Evolutionary conservation across 2,797 vertebrate species (phyloP).

Genomic region (Acrocephalus scirpaceus): DNA sequence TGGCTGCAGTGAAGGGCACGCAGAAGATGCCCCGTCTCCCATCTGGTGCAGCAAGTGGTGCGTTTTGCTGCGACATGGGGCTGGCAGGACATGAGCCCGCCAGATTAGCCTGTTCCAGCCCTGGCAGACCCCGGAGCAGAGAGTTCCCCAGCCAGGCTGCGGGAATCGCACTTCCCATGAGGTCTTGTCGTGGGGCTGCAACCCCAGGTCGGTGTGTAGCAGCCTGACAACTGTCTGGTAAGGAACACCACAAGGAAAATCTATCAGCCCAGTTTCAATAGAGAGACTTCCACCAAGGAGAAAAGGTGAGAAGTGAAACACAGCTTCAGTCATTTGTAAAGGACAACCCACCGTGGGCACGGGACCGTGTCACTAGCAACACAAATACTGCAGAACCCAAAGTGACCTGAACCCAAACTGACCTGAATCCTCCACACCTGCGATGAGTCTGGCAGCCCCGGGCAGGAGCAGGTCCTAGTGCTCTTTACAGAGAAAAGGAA

Average conservation of each 20-base stretch:
- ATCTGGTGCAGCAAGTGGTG: background rate
- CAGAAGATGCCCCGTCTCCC: background rate
- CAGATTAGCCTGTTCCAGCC: background rate
- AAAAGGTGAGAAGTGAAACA: background rate
- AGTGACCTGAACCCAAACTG: slow-evolving; percentile 40
- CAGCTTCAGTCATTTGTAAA: background rate
- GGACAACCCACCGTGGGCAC: background rate
- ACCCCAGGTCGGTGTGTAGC: background rate
- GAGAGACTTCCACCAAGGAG: background rate
- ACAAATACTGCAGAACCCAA: background rate
- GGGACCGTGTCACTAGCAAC: background rate
- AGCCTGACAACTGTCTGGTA: background rate
- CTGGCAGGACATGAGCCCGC: background rate
- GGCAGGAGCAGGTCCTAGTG: background rate
- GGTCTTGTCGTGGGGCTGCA: background rate
- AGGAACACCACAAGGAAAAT: background rate
- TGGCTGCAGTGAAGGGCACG: background rate
- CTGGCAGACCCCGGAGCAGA: background rate
- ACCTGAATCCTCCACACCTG: background rate
- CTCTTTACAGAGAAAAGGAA: slow-evolving; percentile 24
- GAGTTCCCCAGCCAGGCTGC: background rate
- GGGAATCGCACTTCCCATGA: background rate
- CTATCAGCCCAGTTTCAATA: background rate
- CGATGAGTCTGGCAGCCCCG: background rate
- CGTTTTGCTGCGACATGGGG: background rate